phyloP scores from a whole-genome alignment of 2,797 vertebrate species.

The Falco concolor region DNA sequence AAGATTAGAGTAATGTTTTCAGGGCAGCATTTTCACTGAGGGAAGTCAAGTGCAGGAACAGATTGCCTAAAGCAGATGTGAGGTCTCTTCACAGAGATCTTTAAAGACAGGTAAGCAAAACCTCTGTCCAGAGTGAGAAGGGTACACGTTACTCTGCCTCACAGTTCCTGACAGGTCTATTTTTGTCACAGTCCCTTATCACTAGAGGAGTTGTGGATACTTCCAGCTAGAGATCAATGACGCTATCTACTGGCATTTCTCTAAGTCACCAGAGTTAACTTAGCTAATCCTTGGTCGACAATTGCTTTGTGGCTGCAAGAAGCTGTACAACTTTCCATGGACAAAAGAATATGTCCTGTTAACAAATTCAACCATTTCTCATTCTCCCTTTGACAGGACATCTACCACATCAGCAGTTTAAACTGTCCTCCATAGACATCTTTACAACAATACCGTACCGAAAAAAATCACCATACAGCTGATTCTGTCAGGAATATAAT shows the following conservation, averaged over 20 bases:
- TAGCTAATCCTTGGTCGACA: neutral
- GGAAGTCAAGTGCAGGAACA: neutral
- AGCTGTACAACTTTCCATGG: neutral
- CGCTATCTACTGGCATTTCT: neutral
- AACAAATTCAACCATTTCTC: neutral
- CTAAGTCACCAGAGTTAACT: neutral
- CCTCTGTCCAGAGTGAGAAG: neutral
- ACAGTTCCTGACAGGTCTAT: neutral
- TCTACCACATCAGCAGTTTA: neutral
- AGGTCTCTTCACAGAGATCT: neutral
- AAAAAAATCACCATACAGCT: neutral
- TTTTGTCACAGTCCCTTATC: slow-evolving; percentile 7
- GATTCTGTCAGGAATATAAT: neutral
- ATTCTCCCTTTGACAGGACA: neutral
- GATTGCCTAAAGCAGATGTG: neutral
- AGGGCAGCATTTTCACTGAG: neutral
- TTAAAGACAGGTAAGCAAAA: neutral
- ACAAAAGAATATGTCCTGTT: neutral
- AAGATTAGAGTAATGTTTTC: neutral
- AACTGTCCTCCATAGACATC: neutral
- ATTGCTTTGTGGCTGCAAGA: neutral
- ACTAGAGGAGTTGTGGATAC: neutral
- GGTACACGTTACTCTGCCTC: neutral
- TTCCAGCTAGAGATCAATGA: neutral
- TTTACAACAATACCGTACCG: neutral